Percentiles rank a stretch among this genome's conserved stretches.
Evolutionary conservation across 1,140 invertebrate genomes (phyloP).

Genomic region (Sycophila sp.): DNA sequence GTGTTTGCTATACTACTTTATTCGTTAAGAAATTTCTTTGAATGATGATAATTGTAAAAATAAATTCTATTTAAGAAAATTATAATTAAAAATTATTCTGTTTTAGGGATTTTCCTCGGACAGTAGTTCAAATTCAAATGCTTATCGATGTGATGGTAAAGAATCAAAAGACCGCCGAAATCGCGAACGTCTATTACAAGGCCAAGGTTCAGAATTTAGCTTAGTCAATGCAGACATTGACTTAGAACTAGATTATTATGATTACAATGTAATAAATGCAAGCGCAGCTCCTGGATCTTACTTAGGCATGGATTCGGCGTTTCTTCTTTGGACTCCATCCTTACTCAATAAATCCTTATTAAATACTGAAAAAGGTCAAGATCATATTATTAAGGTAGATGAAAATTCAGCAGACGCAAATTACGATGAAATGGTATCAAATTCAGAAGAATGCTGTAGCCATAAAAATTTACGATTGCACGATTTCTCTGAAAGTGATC

Average conservation of each 20-base stretch:
- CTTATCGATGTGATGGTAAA: slow-evolving; percentile 66
- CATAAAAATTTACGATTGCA: slow-evolving; percentile 46
- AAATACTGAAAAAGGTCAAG: too few species aligned
- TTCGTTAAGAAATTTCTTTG: too few species aligned
- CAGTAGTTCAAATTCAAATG: slow-evolving; percentile 67
- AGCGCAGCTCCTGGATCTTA: slow-evolving; percentile 84
- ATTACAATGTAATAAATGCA: slow-evolving; percentile 85
- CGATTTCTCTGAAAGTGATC: not conserved
- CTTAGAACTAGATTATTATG: slow-evolving; percentile 87
- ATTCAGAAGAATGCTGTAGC: slow-evolving; percentile 39
- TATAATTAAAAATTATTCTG: too few species aligned
- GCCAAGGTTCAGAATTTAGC: slow-evolving; percentile 81
- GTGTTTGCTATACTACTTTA: too few species aligned
- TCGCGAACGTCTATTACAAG: slow-evolving; percentile 73
- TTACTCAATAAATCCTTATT: too few species aligned
- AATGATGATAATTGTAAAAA: too few species aligned
- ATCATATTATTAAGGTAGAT: slow-evolving; percentile 49
- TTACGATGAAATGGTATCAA: not conserved
- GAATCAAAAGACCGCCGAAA: slow-evolving; percentile 82
- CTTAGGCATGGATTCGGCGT: slow-evolving; percentile 87
- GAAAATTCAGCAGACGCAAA: slow-evolving; percentile 42
- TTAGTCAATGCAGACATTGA: slow-evolving; percentile 77
- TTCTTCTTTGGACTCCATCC: slow-evolving; percentile 87
- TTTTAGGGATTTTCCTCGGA: slow-evolving; percentile 76
- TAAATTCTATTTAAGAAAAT: too few species aligned